Conservation (phyloP, 2,888 invertebrate genomes). For the Rhabditoides inermis region DNA sequence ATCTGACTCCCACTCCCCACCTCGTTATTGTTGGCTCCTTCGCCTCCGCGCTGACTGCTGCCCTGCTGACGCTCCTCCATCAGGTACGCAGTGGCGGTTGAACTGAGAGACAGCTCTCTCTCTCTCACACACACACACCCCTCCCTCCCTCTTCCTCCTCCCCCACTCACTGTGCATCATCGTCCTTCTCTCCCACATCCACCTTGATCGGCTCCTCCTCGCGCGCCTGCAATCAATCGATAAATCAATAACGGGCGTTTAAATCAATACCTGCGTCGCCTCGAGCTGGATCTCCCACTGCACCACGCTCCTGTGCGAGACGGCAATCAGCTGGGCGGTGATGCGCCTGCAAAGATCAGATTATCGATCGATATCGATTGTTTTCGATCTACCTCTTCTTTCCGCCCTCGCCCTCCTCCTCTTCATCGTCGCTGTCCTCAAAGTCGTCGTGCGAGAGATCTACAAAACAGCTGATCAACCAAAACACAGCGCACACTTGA, state of each 20-base stretch:
- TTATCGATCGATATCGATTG: not conserved
- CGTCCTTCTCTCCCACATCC: too few species aligned
- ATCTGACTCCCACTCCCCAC: too few species aligned
- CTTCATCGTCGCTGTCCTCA: constrained; percentile 3
- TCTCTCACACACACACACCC: too few species aligned
- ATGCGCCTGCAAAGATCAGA: too few species aligned
- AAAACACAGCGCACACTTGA: too few species aligned
- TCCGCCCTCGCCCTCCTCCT: not conserved
- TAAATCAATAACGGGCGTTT: not conserved
- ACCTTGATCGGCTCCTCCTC: not conserved
- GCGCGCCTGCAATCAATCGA: not conserved
- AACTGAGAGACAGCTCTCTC: too few species aligned
- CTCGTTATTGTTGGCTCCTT: too few species aligned
- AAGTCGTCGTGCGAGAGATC: constrained; percentile 8
- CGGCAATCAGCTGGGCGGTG: constrained; percentile 4
- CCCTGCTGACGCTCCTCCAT: too few species aligned
- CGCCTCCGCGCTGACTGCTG: too few species aligned
- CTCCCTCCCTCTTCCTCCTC: too few species aligned
- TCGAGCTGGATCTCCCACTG: constrained; percentile 3
- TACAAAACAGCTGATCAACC: not conserved
- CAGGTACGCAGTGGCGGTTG: too few species aligned
- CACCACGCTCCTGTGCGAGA: constrained; percentile 5
- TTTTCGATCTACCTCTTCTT: not conserved
- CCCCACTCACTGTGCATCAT: too few species aligned
- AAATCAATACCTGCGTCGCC: not conserved